Evolutionary conservation across 2,888 invertebrate species (phyloP).

Genomic region (Danaus chrysippus): DNA sequence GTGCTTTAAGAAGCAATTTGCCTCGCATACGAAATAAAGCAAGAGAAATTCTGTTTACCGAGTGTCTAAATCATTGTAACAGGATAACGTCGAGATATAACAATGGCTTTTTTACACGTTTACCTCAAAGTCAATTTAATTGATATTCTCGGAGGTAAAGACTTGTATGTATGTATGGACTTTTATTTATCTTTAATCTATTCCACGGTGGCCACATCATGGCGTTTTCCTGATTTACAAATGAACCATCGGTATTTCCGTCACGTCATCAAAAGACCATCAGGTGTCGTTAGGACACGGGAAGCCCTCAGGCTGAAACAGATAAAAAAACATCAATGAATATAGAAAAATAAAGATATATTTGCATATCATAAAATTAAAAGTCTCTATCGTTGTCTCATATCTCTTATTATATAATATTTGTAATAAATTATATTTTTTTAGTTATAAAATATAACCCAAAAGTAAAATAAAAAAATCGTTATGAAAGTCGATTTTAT

Average conservation of each 20-base stretch:
- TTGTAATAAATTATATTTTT: no score
- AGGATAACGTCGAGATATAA: background rate
- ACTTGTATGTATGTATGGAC: conserved; percentile 9
- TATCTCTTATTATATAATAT: no score
- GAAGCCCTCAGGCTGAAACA: background rate
- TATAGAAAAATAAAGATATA: background rate
- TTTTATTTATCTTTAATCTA: conserved; percentile 16
- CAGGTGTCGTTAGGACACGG: background rate
- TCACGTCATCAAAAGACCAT: conserved; percentile 13
- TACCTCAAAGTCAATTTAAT: no score
- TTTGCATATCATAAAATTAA: no score
- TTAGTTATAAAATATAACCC: no score
- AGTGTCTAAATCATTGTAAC: background rate
- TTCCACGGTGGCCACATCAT: conserved; percentile 9
- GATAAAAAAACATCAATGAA: background rate
- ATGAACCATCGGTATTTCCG: conserved; percentile 19
- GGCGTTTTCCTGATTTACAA: conserved; percentile 21
- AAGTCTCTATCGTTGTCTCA: no score
- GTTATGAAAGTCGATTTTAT: no score
- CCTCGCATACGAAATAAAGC: conserved; percentile 18
- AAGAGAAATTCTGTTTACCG: conserved; percentile 7
- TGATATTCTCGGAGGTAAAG: conserved; percentile 6
- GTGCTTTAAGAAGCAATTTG: conserved; percentile 16
- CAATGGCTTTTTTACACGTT: no score
- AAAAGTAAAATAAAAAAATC: no score